Percentiles rank a stretch among this genome's conserved stretches.
Conservation (phyloP, 2,888 invertebrate species). For the Trachelus troglodyta region DNA sequence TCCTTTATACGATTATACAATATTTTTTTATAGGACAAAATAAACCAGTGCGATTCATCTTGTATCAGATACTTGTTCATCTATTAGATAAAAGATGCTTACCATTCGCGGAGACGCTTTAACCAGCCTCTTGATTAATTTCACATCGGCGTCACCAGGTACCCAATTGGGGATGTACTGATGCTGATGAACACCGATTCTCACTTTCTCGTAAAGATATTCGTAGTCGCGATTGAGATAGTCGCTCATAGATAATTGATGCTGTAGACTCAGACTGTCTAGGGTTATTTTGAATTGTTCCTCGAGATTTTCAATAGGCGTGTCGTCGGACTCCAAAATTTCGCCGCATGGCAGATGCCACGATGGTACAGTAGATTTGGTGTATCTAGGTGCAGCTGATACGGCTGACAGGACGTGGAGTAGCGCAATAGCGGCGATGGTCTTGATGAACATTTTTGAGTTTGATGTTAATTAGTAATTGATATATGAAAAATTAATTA, state of each 20-base stretch:
- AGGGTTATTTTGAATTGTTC: constrained; percentile 42
- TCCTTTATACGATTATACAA: not conserved
- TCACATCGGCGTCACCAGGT: constrained; percentile 57
- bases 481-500: not conserved
- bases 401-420: constrained; percentile 14
- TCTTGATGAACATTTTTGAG: constrained; percentile 16
- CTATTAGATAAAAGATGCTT: constrained; percentile 23
- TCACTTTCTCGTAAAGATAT: constrained; percentile 58
- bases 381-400: constrained; percentile 31
- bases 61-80: not conserved
- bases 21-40: not conserved
- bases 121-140: constrained; percentile 39
- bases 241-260: constrained; percentile 52
- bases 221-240: constrained; percentile 59
- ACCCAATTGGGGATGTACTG: constrained; percentile 65
- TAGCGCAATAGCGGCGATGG: not conserved
- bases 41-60: not conserved
- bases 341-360: constrained; percentile 62
- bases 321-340: constrained; percentile 30
- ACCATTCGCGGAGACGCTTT: constrained; percentile 43
- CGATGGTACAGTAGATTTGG: constrained; percentile 34
- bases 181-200: constrained; percentile 55
- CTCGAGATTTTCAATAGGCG: constrained; percentile 30
- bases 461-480: constrained; percentile 9
- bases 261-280: constrained; percentile 51